Evolutionary conservation across 1,140 invertebrate species (phyloP), one percentile per base, ranked within the genome.

Genomic region (Andrena cerasifolii): DNA sequence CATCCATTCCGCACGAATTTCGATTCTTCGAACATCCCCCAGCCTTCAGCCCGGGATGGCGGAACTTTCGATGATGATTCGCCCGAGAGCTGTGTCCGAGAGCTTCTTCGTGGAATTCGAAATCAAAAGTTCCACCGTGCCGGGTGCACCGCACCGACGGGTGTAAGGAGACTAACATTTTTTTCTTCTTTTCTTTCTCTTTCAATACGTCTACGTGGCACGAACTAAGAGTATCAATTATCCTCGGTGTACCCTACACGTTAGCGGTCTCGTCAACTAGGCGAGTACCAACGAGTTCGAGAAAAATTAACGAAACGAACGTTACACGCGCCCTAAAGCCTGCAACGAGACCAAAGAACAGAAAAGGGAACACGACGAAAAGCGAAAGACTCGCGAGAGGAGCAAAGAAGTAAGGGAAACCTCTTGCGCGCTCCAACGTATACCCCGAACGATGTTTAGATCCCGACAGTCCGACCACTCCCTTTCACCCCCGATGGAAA

Each of bases 181-280:
- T 36, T 26, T 54, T 67, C 6, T 4, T 61, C 3, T 61, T 21
- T 51, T 71, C 33, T 33, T 58, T 8, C 0, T 16, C 16, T 1
- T 28, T 54, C 31, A 66, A 59, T 73, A 61, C 56, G 47, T 74
- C 77, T 79, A 79, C 77, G 54, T 79, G 77, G 77, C 77, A 79
- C 77, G 56, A 79, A 68, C 78, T 79, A 79, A 68, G 72, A 61
- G 62, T 62, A 76, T 68, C 78, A 31, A 75, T 59, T 77, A 78
- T 59, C 24, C 40, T 58, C 71, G 53, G 70, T 79, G 77, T 66
- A 66, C 71, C 71, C 58, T 75, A 74, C 77, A 63, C 70, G 75
- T 71, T 62, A 53, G 66, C 33, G 66, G 66, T 45, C 66, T 54
- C 75, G 67, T 53, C 47, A 26, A 5, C 62, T 3, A 21, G 73